phyloP scores from a whole-genome alignment of 1,140 invertebrate genomes.

The Penaeus japonicus region DNA sequence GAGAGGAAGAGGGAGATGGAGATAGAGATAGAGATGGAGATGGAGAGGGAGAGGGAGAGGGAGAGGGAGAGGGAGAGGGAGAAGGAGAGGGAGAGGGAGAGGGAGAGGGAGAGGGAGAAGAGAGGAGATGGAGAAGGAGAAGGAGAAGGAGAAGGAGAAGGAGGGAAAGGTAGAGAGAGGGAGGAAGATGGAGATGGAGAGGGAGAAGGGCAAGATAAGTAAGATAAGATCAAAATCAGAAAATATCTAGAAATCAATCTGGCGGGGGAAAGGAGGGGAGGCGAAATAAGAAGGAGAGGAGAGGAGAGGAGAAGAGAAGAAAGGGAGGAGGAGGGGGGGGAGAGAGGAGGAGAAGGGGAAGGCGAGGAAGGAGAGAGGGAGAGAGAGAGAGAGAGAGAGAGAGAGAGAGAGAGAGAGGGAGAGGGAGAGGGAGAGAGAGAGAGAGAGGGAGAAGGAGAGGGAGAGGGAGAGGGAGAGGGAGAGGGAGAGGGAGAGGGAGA shows the following conservation, averaged over 20 bases:
- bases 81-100: background rate
- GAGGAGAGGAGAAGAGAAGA: background rate
- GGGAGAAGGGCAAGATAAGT: background rate
- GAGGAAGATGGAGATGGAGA: no score
- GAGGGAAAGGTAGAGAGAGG: conserved; percentile 1
- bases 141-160: background rate
- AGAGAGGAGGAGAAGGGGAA: conserved; percentile 2
- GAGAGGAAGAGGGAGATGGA: background rate
- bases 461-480: background rate
- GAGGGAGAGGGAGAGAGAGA: background rate
- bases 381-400: background rate
- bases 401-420: background rate
- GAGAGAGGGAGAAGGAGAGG: background rate
- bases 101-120: background rate
- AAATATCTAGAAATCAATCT: background rate
- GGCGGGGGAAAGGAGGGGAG: background rate
- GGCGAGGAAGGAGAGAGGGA: background rate
- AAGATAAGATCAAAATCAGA: background rate
- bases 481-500: background rate
- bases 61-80: background rate
- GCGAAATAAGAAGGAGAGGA: background rate
- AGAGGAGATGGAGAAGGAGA: background rate
- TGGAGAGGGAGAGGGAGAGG: background rate
- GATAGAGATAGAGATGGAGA: background rate
- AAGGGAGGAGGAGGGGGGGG: background rate